Evolutionary conservation across 2,888 invertebrate genomes (phyloP).

Genomic region (Mythimna loreyi): DNA sequence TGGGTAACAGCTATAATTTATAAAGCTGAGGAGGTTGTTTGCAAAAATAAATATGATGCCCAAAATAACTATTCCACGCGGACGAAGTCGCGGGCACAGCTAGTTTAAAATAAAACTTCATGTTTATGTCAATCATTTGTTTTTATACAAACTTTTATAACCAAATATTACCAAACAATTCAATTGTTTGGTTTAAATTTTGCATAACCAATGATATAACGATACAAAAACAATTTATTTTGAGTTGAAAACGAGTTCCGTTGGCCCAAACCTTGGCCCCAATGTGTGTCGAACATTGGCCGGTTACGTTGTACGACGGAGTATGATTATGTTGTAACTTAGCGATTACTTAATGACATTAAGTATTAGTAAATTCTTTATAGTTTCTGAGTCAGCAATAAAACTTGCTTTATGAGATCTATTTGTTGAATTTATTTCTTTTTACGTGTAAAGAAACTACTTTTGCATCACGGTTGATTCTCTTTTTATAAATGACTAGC

Average conservation of each 20-base stretch:
- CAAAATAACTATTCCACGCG: too few relatives aligned
- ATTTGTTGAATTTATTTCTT: not conserved
- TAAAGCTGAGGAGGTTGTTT: too few relatives aligned
- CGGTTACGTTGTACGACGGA: conserved; percentile 18
- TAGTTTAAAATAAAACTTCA: not conserved
- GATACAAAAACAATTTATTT: conserved; percentile 29
- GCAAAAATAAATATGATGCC: too few relatives aligned
- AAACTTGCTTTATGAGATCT: conserved; percentile 9
- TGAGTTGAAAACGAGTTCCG: conserved; percentile 35
- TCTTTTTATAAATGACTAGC: too few relatives aligned
- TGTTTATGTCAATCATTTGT: conserved; percentile 14
- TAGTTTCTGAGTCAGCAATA: conserved; percentile 23
- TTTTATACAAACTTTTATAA: conserved; percentile 12
- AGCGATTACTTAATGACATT: conserved; percentile 46
- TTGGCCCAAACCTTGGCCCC: conserved; percentile 59
- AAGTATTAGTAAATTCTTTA: conserved; percentile 37
- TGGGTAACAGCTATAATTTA: too few relatives aligned
- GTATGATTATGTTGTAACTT: conserved; percentile 47
- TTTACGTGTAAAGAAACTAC: not conserved
- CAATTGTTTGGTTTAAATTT: conserved; percentile 36
- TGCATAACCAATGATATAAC: conserved; percentile 39
- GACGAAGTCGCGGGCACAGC: too few relatives aligned
- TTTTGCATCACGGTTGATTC: not conserved
- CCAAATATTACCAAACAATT: conserved; percentile 15
- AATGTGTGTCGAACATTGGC: conserved; percentile 38